Base-by-base conservation (phyloP, 2,797 vertebrate species). In the Staurois parvus region DNA sequence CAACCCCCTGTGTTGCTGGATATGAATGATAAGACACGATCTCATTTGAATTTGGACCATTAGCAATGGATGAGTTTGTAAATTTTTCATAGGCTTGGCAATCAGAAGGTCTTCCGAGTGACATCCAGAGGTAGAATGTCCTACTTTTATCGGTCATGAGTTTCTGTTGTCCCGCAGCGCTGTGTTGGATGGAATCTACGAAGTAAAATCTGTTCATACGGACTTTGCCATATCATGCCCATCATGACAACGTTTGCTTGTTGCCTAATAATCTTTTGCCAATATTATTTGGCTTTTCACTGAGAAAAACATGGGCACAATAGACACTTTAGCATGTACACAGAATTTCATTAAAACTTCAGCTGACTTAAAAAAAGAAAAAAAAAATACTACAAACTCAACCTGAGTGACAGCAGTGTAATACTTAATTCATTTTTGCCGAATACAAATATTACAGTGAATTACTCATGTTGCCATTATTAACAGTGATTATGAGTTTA, bases 61-160 rank as follows among this genome's bases (percentile, higher is more conserved):
- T 42, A 72, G 56, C 56, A 67, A 69, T 78, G 42, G 88, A 89
- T 91, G 84, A 77, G 88, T 87, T 90, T 29, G 62, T 91, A 85
- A 90, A 91, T 90, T 88, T 89, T 91, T 93, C 42, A 90, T 90
- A 89, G 74, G 0, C 0, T 79, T 90, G 89, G 88, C 89, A 84
- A 34, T 8, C 76, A 64, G 68, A 78, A 84, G 76, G 81, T 69
- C 0, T 28, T 73, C 45, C n/a, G 76, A 81, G 86, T 76, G 85
- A 85, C 86, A 89, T 90, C 87, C 86, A 86, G 87, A 89, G 88
- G 89, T 89, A 70, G 76, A 82, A 83, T 91, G 87, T 45, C 91
- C 90, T 89, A 91, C 83, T 86, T 93, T 91, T 78, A 73, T 30
- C 72, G 67, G 85, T 83, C 74, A 87, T 81, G 89, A 87, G 42